These are phyloP conservation scores for Lampropteryx suffumata DNA, from an alignment of 2,888 invertebrate genomes.

Conservation along the genomic window DNA sequence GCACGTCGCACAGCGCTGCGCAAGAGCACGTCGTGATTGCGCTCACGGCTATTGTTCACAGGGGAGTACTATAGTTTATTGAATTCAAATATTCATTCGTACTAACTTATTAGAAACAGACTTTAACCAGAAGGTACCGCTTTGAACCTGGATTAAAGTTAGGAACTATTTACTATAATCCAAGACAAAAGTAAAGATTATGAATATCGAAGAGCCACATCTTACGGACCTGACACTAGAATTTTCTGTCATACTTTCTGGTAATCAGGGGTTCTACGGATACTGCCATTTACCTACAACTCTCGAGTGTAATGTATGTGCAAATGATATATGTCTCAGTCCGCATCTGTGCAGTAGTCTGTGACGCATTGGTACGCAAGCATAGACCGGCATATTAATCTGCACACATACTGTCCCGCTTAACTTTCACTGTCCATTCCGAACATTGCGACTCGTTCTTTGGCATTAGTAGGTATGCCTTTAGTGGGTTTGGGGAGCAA, in stretches of 20 bases:
- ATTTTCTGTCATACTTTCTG: no score
- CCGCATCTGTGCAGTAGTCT: conserved; percentile 19
- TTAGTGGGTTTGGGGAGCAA: background rate
- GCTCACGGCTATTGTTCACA: conserved; percentile 16
- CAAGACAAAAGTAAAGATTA: no score
- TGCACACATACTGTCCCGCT: conserved; percentile 38
- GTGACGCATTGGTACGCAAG: conserved; percentile 36
- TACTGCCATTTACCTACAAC: no score
- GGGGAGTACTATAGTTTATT: conserved; percentile 4
- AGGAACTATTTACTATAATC: no score
- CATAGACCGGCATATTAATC: conserved; percentile 25
- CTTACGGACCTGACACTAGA: no score
- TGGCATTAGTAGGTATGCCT: background rate
- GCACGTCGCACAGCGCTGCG: conserved; percentile 21
- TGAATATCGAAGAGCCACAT: no score
- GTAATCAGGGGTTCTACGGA: no score
- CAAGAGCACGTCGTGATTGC: conserved; percentile 16
- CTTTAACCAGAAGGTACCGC: no score
- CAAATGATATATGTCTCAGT: conserved; percentile 10
- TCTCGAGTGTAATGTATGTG: no score
- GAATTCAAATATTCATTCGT: no score
- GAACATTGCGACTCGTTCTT: conserved; percentile 24
- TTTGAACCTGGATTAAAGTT: no score
- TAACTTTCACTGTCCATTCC: conserved; percentile 52
- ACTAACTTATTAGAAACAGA: no score